Evolutionary conservation across 1,140 invertebrate genomes (phyloP).

Genomic region (Papilio polytes): DNA sequence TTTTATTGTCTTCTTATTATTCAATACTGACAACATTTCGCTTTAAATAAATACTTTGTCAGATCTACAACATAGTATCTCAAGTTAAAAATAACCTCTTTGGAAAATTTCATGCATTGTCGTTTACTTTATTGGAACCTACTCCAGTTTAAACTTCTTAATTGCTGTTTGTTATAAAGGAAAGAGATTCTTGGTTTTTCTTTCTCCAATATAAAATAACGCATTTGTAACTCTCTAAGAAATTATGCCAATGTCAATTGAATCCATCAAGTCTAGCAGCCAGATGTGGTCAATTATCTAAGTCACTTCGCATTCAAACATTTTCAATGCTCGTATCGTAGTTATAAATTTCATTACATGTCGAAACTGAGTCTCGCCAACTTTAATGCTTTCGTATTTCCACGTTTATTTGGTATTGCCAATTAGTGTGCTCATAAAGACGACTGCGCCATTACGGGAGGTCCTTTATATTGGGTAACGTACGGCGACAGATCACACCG

Average conservation of each 20-base stretch:
- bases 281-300: constrained; percentile 12
- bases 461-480: constrained; percentile 52
- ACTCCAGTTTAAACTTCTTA: too few relatives aligned
- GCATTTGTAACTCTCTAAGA: too few relatives aligned
- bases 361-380: constrained; percentile 39
- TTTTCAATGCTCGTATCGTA: constrained; percentile 33
- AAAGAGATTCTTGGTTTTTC: too few relatives aligned
- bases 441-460: constrained; percentile 60
- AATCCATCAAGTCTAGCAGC: too few relatives aligned
- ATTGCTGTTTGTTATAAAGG: too few relatives aligned
- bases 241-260: too few relatives aligned
- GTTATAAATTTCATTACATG: constrained; percentile 48
- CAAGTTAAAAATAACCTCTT: too few relatives aligned
- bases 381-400: constrained; percentile 65
- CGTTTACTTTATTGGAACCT: too few relatives aligned
- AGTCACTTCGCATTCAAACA: not conserved
- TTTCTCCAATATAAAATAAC: too few relatives aligned
- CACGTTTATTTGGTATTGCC: constrained; percentile 69
- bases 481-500: constrained; percentile 41
- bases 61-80: not conserved
- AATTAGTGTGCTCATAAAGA: constrained; percentile 74
- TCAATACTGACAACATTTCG: not conserved
- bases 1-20: constrained; percentile 19
- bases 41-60: not conserved
- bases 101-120: too few relatives aligned